Base-by-base conservation (phyloP, 2,797 vertebrate genomes). In the Acanthurus lineatus region DNA sequence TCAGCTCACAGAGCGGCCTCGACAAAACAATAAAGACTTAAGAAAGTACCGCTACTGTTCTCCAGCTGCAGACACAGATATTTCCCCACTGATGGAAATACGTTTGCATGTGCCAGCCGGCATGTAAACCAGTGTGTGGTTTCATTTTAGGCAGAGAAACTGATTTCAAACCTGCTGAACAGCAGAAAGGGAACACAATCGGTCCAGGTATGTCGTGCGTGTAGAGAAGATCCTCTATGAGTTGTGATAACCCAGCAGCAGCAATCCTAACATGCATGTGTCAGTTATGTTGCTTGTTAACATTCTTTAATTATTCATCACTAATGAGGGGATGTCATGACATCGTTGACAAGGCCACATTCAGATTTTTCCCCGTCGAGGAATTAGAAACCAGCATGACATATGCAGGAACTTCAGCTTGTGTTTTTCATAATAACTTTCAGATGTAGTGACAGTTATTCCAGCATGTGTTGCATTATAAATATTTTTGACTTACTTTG, bases 81-180 rank as follows among this genome's bases (percentile, higher is more conserved):
- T 81, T 86, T 87, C 77, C 81, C 54, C 73, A 6, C 47, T 64
- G 42, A 83, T 72, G 74, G 87, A 89, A 85, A 83, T 73, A 53
- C 67, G 75, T 91, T 81, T 81, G 83, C 86, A 83, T 83, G 86
- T 82, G 76, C 71, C 60, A 15, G 85, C 48, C 57, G 9, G 75
- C 86, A 82, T 92, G 82, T 93, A 85, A 94, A 92, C 77, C 64
- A 54, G 80, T 87, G 75, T 94, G 84, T 92, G 90, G 86, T 94
- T 90, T 91, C 70, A 87, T 93, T 95, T 91, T 95, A 95, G 93
- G 92, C 86, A 91, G 56, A 84, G 56, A 81, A 70, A 85, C 84
- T 88, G 90, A 93, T 93, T 92, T 92, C 90, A 93, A 83, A 91
- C 86, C 90, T 80, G 90, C 79, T 90, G 79, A 84, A 60, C 86